A percentile compares a stretch with the other conserved stretches of the same genome.
phyloP scores from a whole-genome alignment of 2,113 vertebrate species.

The Axis porcinus region DNA sequence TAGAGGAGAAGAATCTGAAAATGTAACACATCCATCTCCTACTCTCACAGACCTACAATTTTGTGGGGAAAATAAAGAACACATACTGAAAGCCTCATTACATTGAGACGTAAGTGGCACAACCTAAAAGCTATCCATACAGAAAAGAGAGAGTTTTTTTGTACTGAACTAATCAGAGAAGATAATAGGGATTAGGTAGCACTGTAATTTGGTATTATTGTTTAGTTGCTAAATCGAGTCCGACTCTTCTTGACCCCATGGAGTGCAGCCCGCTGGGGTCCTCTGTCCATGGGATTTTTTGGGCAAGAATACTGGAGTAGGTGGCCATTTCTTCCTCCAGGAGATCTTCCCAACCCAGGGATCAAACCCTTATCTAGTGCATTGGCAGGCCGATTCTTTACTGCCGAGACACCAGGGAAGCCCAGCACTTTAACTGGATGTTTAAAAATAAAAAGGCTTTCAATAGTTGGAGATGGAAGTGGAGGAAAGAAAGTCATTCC shows the following conservation, averaged over 20 bases:
- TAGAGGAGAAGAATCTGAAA: not conserved
- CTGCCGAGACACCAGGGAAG: not conserved
- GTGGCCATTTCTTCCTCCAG: not conserved
- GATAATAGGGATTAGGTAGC: not conserved
- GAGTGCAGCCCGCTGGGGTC: not conserved
- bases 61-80: not conserved
- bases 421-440: not conserved
- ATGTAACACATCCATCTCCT: not conserved
- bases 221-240: not conserved
- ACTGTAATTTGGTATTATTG: not conserved
- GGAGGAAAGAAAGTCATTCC: not conserved
- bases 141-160: not conserved
- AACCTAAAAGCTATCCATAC: not conserved
- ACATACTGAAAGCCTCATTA: not conserved
- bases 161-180: not conserved
- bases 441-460: slow-evolving; percentile 4
- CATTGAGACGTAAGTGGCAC: not conserved
- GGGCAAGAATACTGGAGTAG: not conserved
- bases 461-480: not conserved
- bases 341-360: not conserved
- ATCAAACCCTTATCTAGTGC: not conserved
- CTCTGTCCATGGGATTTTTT: not conserved
- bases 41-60: not conserved
- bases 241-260: not conserved
- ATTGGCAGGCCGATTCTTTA: not conserved